Percentiles rank a stretch among this genome's conserved stretches.
Conservation (phyloP, 1,140 invertebrate species). For the Procambarus virginalis region DNA sequence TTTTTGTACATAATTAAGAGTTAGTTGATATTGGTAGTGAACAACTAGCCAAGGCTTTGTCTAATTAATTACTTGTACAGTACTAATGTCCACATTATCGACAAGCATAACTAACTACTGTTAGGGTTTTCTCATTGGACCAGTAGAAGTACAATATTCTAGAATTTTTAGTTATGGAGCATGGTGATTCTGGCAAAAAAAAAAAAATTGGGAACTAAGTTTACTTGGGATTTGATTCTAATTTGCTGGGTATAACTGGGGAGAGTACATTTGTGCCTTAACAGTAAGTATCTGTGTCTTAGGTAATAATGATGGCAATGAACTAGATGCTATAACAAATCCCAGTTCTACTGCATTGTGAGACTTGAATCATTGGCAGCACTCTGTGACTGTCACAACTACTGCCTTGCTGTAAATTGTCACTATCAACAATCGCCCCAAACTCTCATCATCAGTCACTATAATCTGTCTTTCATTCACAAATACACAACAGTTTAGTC, state of each 20-base stretch:
- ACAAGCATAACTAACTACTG: constrained; percentile 41
- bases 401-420: constrained; percentile 2
- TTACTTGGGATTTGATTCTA: constrained; percentile 4
- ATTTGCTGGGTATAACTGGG: neutral
- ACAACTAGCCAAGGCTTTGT: constrained; percentile 47
- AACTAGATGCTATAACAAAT: neutral
- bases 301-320: constrained; percentile 17
- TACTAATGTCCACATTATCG: constrained; percentile 39
- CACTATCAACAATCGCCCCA: neutral
- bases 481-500: neutral
- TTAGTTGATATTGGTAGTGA: constrained; percentile 37
- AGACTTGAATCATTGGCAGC: constrained; percentile 8
- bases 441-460: neutral
- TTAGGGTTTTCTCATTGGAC: neutral
- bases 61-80: neutral
- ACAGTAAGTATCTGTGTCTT: constrained; percentile 3
- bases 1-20: constrained; percentile 53
- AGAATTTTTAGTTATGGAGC: neutral
- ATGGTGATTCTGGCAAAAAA: neutral
- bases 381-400: neutral
- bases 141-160: neutral
- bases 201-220: neutral
- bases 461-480: neutral
- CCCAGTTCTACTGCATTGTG: neutral
- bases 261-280: constrained; percentile 13